These are phyloP conservation scores for Catamblyrhynchus diadema DNA, from an alignment of 2,797 vertebrate genomes.

Conservation along the genomic window DNA sequence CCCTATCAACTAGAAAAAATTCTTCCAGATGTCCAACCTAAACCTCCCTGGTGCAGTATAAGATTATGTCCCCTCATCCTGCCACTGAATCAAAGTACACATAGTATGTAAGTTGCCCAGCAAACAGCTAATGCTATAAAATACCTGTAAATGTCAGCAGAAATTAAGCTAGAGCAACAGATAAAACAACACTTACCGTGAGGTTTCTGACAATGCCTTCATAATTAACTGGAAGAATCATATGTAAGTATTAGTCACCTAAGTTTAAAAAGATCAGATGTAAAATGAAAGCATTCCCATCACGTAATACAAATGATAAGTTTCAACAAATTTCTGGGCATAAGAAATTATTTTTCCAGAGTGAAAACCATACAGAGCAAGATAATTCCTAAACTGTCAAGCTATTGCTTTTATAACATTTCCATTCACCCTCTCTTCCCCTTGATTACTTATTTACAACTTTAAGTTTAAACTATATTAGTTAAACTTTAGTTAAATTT, in stretches of 20 bases:
- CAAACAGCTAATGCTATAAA: neutral
- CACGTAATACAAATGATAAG: rapidly evolving
- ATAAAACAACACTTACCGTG: slow-evolving; percentile 83
- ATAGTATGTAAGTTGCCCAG: neutral
- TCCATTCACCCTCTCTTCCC: neutral
- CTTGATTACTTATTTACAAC: neutral
- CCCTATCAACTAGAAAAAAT: neutral
- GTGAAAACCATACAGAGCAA: neutral
- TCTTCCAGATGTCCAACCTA: neutral
- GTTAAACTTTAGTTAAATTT: neutral
- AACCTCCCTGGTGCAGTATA: neutral
- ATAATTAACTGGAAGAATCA: slow-evolving; percentile 87
- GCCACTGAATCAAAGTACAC: neutral
- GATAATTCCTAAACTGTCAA: neutral
- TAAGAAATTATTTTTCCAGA: neutral
- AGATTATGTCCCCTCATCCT: neutral
- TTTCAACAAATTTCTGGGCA: neutral
- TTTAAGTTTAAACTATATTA: neutral
- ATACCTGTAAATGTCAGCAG: neutral
- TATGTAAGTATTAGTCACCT: slow-evolving; percentile 71
- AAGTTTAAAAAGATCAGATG: slow-evolving; percentile 37
- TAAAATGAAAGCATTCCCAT: slow-evolving; percentile 21
- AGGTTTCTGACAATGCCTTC: slow-evolving; percentile 87
- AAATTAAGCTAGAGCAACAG: neutral
- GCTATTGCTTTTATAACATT: neutral